Conservation (phyloP, 2,888 invertebrate species). For the Gerris lacustris region DNA sequence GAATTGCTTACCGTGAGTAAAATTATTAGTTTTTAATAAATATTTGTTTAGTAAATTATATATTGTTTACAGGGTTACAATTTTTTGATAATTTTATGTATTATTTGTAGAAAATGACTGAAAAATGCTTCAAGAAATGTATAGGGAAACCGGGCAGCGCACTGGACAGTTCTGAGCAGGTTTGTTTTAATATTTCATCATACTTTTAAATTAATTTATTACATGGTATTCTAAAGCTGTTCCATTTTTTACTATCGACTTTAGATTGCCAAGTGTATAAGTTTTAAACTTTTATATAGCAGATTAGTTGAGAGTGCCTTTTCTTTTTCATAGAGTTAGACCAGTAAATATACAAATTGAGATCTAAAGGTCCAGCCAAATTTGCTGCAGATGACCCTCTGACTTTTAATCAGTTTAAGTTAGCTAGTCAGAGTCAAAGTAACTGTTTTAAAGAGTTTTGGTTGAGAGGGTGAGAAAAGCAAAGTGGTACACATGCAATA, state of each 20-base stretch:
- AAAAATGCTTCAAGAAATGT: conserved; percentile 94
- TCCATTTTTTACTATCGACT: background rate
- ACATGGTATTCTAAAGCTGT: conserved; percentile 10
- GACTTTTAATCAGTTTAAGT: too few species aligned
- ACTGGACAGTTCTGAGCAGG: conserved; percentile 74
- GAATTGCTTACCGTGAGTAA: conserved; percentile 65
- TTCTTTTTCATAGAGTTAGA: too few species aligned
- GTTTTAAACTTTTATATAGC: too few species aligned
- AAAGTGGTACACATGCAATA: too few species aligned
- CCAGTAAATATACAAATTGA: too few species aligned
- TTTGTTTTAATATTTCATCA: conserved; percentile 32
- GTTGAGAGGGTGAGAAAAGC: too few species aligned
- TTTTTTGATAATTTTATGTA: background rate
- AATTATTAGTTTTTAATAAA: background rate
- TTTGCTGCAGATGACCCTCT: too few species aligned
- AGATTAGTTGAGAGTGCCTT: too few species aligned
- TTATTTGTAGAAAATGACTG: conserved; percentile 74
- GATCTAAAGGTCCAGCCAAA: too few species aligned
- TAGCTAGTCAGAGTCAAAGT: too few species aligned
- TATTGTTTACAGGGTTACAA: background rate
- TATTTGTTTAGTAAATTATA: conserved; percentile 7
- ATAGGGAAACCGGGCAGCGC: conserved; percentile 80
- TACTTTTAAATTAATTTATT: conserved; percentile 25
- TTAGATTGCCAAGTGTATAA: too few species aligned
- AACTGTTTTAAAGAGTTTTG: too few species aligned